These are phyloP conservation scores for Acleris sparsana DNA, from an alignment of 2,888 invertebrate species.

Conservation along the genomic window DNA sequence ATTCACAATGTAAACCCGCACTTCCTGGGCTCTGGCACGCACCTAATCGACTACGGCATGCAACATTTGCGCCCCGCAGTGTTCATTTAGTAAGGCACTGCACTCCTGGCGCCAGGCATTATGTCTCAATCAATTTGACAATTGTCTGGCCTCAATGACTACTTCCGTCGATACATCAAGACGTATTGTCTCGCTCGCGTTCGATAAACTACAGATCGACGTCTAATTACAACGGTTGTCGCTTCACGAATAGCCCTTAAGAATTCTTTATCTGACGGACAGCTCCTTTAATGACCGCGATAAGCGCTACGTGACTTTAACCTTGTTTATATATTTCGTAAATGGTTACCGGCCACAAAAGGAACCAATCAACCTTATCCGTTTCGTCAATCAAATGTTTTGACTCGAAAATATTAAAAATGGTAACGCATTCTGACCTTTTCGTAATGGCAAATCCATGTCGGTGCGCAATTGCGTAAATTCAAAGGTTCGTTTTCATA, in stretches of 20 bases:
- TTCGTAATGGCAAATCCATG: conserved; percentile 41
- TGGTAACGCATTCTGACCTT: conserved; percentile 47
- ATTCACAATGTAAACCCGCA: conserved; percentile 24
- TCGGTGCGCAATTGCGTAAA: conserved; percentile 39
- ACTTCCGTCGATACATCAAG: conserved; percentile 60
- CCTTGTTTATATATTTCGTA: conserved; percentile 36
- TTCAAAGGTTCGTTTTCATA: conserved; percentile 40
- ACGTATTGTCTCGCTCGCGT: conserved; percentile 69
- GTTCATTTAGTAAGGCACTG: conserved; percentile 38
- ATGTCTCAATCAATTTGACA: conserved; percentile 60
- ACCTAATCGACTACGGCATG: conserved; percentile 45
- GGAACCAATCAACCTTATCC: conserved; percentile 49
- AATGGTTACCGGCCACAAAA: conserved; percentile 39
- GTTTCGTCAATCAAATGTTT: conserved; percentile 39
- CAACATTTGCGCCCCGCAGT: conserved; percentile 37
- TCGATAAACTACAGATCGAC: conserved; percentile 58
- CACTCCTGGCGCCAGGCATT: conserved; percentile 52
- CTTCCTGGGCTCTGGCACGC: conserved; percentile 45
- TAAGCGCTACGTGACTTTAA: conserved; percentile 38
- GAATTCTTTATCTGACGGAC: conserved; percentile 35
- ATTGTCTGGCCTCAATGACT: conserved; percentile 55
- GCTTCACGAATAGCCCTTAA: conserved; percentile 36
- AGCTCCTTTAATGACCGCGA: conserved; percentile 38
- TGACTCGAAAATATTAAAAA: conserved; percentile 41
- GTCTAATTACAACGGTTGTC: conserved; percentile 34